Evolutionary conservation across 1,140 invertebrate genomes (phyloP), one percentile per base, ranked within the genome.

Genomic region (Cyclina sinensis): DNA sequence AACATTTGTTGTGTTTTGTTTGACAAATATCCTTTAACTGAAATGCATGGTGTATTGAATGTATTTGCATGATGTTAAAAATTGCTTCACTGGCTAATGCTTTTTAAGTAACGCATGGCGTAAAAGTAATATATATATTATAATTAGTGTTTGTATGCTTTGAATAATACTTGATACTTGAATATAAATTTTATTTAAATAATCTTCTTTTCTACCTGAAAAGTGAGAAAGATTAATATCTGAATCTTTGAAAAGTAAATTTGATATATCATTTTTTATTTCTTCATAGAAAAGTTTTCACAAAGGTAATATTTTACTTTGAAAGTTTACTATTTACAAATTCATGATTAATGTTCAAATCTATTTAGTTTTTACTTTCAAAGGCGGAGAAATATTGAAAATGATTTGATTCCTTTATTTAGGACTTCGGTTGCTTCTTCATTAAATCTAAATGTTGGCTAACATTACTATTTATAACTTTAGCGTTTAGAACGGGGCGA

Each of bases 401-500:
- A 37, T 16, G 14, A 18, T 70, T 37, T 35, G 14, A 11, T 16
- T 9, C 1, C 27, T 37, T 37, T 35, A 5, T 70, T 14, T 37
- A 35, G 4, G 3, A 18, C 14, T 16, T 70, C 37, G 14, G 35
- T 16, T 37, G 14, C 37, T 70, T 70, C n/a, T n/a, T n/a, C n/a
- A n/a, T n/a, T n/a, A n/a, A n/a, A n/a, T n/a, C n/a, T n/a, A n/a
- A n/a, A n/a, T n/a, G n/a, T 43, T 43, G 14, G 43, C 43, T 43
- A 43, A 43, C 43, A 7, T 43, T 18, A 27, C 2, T 21, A n/a
- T 74, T 21, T 43, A 43, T 43, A 43, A 43, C 43, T 79, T 62
- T 88, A 95, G 95, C 90, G 94, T 62, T 76, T 96, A 62, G 95
- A 95, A 89, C 86, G 95, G 35, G 95, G 95, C 11, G 95, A 96